Conservation (phyloP, 2,888 invertebrate genomes). For the Cheilosia vernalis region DNA sequence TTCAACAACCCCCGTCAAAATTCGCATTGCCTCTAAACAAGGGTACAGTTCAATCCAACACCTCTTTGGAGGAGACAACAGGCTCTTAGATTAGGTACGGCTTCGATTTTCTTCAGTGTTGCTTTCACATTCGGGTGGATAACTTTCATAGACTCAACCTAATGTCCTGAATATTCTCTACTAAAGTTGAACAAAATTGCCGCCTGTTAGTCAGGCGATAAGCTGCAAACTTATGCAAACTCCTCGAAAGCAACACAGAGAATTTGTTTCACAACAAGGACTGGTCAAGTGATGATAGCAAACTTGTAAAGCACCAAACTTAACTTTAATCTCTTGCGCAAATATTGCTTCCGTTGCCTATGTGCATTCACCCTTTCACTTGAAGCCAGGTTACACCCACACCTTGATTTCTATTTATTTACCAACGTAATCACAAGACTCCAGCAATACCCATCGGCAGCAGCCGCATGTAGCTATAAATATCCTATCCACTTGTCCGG, state of each 20-base stretch:
- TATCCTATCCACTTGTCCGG: background rate
- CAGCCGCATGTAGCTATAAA: slow-evolving; percentile 2
- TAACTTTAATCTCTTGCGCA: background rate
- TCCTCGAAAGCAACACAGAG: background rate
- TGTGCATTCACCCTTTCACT: too few relatives aligned
- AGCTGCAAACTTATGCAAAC: background rate
- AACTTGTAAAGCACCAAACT: background rate
- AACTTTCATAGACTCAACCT: too few relatives aligned
- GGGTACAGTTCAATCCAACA: too few relatives aligned
- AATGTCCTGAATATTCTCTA: background rate
- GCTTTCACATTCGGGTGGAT: too few relatives aligned
- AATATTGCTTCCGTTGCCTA: background rate
- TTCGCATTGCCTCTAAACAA: too few relatives aligned
- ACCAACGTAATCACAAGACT: background rate
- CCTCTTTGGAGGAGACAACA: too few relatives aligned
- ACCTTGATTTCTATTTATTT: background rate
- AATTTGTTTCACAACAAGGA: slow-evolving; percentile 9
- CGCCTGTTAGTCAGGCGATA: slow-evolving; percentile 7
- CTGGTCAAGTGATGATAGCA: slow-evolving; percentile 27
- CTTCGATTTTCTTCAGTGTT: too few relatives aligned
- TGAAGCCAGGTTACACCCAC: background rate
- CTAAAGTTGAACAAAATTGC: background rate
- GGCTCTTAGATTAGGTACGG: too few relatives aligned
- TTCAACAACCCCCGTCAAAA: too few relatives aligned
- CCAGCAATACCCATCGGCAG: background rate